Conservation (phyloP, 2,113 vertebrate species). For the Lepus americanus region DNA sequence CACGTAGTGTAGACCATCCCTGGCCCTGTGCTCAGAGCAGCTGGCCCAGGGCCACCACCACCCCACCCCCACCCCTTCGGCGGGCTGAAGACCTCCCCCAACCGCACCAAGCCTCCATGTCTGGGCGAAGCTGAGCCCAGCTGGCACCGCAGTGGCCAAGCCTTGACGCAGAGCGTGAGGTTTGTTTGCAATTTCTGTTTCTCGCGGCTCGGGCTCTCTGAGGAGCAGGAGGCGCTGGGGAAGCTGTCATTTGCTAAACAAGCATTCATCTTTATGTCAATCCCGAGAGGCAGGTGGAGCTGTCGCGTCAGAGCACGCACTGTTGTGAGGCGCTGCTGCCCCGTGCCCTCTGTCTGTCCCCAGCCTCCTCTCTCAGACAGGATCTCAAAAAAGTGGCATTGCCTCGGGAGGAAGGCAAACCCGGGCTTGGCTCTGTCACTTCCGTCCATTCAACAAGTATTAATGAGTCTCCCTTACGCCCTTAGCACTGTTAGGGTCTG, state of each 20-base stretch:
- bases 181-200: constrained; percentile 78
- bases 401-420: constrained; percentile 48
- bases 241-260: constrained; percentile 83
- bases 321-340: constrained; percentile 43
- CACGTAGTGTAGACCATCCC: neutral
- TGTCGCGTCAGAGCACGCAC: constrained; percentile 76
- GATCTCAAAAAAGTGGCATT: neutral
- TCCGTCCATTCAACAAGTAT: constrained; percentile 66
- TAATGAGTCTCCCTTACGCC: constrained; percentile 9
- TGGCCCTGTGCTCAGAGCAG: neutral
- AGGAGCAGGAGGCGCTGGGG: constrained; percentile 77
- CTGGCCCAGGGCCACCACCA: neutral
- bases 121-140: neutral
- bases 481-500: constrained; percentile 54
- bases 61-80: neutral
- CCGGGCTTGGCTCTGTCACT: constrained; percentile 43
- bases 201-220: constrained; percentile 66
- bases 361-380: neutral
- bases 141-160: constrained; percentile 64
- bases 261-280: constrained; percentile 81
- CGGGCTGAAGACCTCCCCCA: neutral
- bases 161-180: neutral
- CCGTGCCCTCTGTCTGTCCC: neutral
- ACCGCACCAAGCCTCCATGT: neutral
- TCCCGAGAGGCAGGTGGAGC: constrained; percentile 71